Evolutionary conservation across 2,113 vertebrate species (phyloP).

Genomic region (Mionectes macconnelli): DNA sequence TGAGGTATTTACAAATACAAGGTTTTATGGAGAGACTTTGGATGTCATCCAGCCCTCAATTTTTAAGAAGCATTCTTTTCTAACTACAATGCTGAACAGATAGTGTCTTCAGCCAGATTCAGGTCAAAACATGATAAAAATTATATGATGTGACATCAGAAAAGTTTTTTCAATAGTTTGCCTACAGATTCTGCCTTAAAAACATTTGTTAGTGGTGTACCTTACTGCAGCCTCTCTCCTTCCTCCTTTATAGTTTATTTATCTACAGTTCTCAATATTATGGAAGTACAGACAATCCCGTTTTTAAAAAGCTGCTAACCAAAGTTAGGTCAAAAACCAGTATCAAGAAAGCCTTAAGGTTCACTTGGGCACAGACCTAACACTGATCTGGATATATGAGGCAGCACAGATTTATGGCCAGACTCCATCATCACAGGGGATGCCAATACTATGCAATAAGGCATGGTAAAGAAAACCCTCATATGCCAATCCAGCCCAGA

Average conservation of each 20-base stretch:
- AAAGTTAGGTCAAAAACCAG: not conserved
- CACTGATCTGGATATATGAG: not conserved
- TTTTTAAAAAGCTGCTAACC: not conserved
- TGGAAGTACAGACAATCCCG: fast-evolving
- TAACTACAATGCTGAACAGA: not conserved
- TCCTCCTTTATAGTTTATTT: not conserved
- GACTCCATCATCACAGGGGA: not conserved
- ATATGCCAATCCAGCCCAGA: not conserved
- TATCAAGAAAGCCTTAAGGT: not conserved
- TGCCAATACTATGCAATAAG: not conserved
- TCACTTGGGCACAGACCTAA: not conserved
- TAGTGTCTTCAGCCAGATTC: not conserved
- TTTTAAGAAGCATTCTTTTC: not conserved
- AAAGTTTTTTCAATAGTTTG: not conserved
- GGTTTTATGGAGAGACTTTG: not conserved
- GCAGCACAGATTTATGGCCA: not conserved
- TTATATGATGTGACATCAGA: not conserved
- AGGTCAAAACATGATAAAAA: not conserved
- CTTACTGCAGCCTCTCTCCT: not conserved
- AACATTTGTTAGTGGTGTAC: not conserved
- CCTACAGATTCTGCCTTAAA: not conserved
- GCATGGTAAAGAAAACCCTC: not conserved
- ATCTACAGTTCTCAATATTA: not conserved
- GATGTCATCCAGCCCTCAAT: not conserved
- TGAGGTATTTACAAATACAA: not conserved